A percentile compares a stretch with the other conserved stretches of the same genome.
phyloP scores from a whole-genome alignment of 2,797 vertebrate genomes.

The Clarias laeviceps region DNA sequence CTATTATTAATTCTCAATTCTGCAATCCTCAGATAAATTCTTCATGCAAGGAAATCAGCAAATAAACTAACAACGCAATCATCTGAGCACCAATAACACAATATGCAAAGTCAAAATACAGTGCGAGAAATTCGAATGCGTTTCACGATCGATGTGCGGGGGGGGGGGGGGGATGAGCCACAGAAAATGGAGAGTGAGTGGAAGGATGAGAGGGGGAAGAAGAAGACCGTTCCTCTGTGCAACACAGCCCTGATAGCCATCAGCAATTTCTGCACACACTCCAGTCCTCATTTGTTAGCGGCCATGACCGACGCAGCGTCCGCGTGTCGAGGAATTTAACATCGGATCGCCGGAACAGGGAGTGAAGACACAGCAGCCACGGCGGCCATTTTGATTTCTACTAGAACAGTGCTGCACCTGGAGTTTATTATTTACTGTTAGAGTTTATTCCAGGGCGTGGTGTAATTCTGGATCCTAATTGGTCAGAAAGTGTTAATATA shows the following conservation, averaged over 20 bases:
- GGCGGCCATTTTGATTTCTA: constrained; percentile 45
- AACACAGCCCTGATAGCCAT: constrained; percentile 70
- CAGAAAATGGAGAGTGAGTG: constrained; percentile 24
- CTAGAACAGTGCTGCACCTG: background rate
- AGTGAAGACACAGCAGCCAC: background rate
- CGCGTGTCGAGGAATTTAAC: constrained; percentile 62
- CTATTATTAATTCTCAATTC: background rate
- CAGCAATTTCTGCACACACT: constrained; percentile 76
- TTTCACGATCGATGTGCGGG: constrained; percentile 33
- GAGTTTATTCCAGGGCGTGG: background rate
- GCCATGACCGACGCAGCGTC: constrained; percentile 68
- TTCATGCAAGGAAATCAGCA: constrained; percentile 21
- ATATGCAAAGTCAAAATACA: constrained; percentile 8
- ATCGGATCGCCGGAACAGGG: constrained; percentile 47
- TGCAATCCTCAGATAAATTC: background rate
- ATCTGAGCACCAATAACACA: constrained; percentile 23
- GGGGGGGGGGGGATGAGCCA: constrained; percentile 40
- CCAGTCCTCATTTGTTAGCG: constrained; percentile 74
- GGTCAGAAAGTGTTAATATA: background rate
- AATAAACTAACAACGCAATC: constrained; percentile 26
- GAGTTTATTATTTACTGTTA: background rate
- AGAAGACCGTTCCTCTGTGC: constrained; percentile 46
- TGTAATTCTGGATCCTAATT: background rate
- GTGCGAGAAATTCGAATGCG: constrained; percentile 33
- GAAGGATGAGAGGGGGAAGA: constrained; percentile 25